Base-by-base conservation (phyloP, 2,113 vertebrate genomes). In the Notothenia coriiceps region DNA sequence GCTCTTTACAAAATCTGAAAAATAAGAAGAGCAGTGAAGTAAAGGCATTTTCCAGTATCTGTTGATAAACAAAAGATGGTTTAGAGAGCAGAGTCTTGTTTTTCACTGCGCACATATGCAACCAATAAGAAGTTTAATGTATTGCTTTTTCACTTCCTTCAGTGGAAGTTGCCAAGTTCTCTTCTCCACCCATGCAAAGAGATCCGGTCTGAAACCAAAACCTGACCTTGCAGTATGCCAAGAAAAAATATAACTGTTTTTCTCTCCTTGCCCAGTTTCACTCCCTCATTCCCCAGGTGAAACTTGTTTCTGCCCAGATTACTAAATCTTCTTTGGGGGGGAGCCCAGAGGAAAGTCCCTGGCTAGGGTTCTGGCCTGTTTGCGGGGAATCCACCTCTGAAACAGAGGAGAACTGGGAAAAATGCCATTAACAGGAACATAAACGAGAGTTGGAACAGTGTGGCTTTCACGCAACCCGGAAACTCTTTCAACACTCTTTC, bases 271-370 rank as follows among this genome's bases (percentile, higher is more conserved):
- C 9, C 13, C 22, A 51, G n/a, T 82, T 47, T 20, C 51, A 20
- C 20, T 18, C 55, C 44, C 25, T 68, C 56, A 55, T 64, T 82
- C 51, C 29, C 25, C 73, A 86, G 88, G 86, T 91, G 70, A 82
- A 73, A 18, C 81, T 77, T 51, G 55, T 44, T 63, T 43, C 50
- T 56, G 57, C 46, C 60, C 56, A 87, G 18, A 66, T 63, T 76
- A 33, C 74, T 47, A 76, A 78, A 66, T 79, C 67, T 73, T 89
- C 7, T 68, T 72, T 85, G 61, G 76, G 67, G 47, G 60, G 57
- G 69, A 81, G 70, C 85, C 29, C 86, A 84, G 64, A 88, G 81
- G 86, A 88, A 90, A 91, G 91, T 91, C 88, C 86, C 87, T 84
- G 82, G 84, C 83, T 86, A 77, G 29, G 14, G 64, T 83, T 71